Percentiles rank a stretch among this genome's conserved stretches.
Evolutionary conservation across 2,888 invertebrate genomes (phyloP).

Genomic region (Chaetoderma sp.): DNA sequence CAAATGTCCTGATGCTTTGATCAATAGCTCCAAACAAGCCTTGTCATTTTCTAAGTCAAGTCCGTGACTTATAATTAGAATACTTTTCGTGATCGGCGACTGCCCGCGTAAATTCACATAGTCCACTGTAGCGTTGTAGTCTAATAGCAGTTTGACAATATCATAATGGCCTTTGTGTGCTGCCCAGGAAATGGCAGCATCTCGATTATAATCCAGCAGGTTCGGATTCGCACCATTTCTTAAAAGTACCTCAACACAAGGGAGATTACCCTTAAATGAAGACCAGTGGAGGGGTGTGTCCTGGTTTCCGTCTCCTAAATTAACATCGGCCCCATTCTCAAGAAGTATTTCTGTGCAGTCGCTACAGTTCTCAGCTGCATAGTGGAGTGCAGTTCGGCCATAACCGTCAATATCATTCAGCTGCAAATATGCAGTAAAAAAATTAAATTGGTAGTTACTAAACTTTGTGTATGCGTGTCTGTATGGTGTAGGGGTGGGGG

Average conservation of each 20-base stretch:
- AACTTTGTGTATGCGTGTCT: no score
- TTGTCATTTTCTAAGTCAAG: conserved; percentile 60
- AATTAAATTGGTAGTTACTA: no score
- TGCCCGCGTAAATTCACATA: conserved; percentile 52
- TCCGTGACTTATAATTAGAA: conserved; percentile 56
- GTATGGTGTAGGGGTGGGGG: no score
- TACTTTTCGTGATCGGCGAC: conserved; percentile 55
- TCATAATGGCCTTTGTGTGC: conserved; percentile 61
- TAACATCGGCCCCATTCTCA: conserved; percentile 56
- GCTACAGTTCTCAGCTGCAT: conserved; percentile 64
- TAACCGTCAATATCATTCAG: conserved; percentile 66
- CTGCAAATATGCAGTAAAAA: conserved; percentile 43
- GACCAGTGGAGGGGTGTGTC: conserved; percentile 69
- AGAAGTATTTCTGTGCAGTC: conserved; percentile 59
- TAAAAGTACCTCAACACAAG: conserved; percentile 56
- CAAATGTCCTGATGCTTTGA: conserved; percentile 60
- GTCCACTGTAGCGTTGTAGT: conserved; percentile 62
- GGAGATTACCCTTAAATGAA: conserved; percentile 61
- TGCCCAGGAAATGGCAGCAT: conserved; percentile 67
- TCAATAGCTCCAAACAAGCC: conserved; percentile 57
- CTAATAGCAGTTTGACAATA: conserved; percentile 58
- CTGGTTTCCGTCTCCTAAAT: conserved; percentile 56
- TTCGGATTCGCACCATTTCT: conserved; percentile 60
- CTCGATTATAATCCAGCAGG: conserved; percentile 58
- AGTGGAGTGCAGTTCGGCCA: conserved; percentile 63